These are phyloP conservation scores for Miniopterus natalensis DNA, from an alignment of 2,113 vertebrate species.

Conservation along the genomic window DNA sequence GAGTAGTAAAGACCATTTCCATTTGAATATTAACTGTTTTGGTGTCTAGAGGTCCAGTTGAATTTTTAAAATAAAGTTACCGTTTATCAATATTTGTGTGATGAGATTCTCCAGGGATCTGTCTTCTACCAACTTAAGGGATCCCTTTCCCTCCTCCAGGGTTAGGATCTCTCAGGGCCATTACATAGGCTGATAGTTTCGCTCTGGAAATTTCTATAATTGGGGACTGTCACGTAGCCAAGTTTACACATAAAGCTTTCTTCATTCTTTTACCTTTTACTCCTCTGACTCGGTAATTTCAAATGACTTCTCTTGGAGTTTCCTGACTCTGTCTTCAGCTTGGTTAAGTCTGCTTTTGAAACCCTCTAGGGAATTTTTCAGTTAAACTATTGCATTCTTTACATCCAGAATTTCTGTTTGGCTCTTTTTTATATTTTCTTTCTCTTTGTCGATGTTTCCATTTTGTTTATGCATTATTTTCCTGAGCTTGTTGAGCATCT, in stretches of 20 bases:
- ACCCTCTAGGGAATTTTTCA: neutral
- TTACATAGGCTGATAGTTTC: neutral
- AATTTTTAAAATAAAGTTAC: neutral
- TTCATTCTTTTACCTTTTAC: neutral
- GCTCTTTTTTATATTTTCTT: neutral
- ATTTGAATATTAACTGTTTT: neutral
- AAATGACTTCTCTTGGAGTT: neutral
- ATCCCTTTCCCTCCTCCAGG: neutral
- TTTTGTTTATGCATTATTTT: neutral
- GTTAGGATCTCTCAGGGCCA: neutral
- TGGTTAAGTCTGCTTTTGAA: neutral
- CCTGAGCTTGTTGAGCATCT: neutral
- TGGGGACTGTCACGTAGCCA: neutral
- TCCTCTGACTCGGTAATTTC: neutral
- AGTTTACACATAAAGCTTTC: neutral
- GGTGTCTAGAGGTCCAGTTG: neutral
- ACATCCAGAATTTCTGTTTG: neutral
- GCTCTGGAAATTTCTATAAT: neutral
- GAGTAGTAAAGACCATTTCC: neutral
- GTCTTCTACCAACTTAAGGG: neutral
- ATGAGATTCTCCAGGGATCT: neutral
- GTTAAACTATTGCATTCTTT: neutral
- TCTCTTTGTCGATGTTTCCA: neutral
- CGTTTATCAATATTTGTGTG: neutral
- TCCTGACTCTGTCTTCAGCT: neutral